Percentiles rank a stretch among this genome's conserved stretches.
Conservation (phyloP, 2,888 invertebrate species). For the Pogonocherus hispidulus region DNA sequence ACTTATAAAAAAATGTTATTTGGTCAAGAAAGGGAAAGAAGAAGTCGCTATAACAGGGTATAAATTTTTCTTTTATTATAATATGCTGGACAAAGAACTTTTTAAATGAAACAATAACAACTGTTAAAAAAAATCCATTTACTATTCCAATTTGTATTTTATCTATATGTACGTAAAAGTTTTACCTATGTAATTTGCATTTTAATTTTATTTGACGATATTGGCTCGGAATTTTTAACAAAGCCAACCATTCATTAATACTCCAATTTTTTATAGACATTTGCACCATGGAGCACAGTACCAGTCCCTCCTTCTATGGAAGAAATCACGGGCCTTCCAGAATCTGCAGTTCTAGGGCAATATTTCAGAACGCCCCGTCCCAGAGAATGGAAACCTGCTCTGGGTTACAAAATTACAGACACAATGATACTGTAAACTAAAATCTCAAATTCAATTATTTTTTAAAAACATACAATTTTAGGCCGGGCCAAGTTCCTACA, state of each 20-base stretch:
- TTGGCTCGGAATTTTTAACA: not conserved
- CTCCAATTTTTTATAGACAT: conserved; percentile 72
- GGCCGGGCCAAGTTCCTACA: conserved; percentile 80
- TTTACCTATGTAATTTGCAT: too few relatives aligned
- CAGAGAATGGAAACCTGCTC: conserved; percentile 85
- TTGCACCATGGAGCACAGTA: conserved; percentile 77
- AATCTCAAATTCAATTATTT: not conserved
- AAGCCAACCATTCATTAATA: not conserved
- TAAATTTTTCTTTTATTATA: too few relatives aligned
- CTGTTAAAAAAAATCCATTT: too few relatives aligned
- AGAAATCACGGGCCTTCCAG: conserved; percentile 74
- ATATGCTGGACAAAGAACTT: too few relatives aligned
- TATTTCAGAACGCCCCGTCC: conserved; percentile 81
- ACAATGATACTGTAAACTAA: conserved; percentile 76
- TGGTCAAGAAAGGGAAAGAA: conserved; percentile 72
- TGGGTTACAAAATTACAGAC: conserved; percentile 84
- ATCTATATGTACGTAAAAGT: too few relatives aligned
- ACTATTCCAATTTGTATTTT: too few relatives aligned
- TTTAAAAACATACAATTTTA: conserved; percentile 45
- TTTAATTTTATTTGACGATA: not conserved
- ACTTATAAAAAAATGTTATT: conserved; percentile 67
- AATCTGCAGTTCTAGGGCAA: conserved; percentile 77
- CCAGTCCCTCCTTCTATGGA: conserved; percentile 76
- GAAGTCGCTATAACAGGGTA: conserved; percentile 76
- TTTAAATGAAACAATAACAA: too few relatives aligned